Conservation (phyloP, 1,140 invertebrate species). For the Drosophila triauraria region DNA sequence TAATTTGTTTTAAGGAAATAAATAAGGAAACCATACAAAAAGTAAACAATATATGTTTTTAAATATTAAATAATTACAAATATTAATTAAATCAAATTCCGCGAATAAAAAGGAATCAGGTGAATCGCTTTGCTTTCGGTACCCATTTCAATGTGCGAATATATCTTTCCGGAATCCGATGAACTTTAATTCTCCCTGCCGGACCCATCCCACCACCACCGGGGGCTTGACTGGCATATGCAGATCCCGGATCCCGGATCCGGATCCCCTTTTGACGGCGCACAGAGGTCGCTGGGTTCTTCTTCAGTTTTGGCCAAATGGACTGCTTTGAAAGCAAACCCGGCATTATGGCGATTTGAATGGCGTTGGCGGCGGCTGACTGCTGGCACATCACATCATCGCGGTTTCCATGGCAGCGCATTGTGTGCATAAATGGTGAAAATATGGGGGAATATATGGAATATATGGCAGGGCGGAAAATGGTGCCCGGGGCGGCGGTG, state of each 20-base stretch:
- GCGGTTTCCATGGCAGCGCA: slow-evolving; percentile 26
- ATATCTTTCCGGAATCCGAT: background rate
- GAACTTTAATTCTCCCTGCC: slow-evolving; percentile 4
- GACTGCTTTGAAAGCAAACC: slow-evolving; percentile 18
- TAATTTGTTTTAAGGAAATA: too few relatives aligned
- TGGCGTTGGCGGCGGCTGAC: slow-evolving; percentile 23
- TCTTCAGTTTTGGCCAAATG: slow-evolving; percentile 32
- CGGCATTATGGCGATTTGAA: slow-evolving; percentile 24
- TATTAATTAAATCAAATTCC: too few relatives aligned
- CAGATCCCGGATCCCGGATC: background rate
- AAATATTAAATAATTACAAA: too few relatives aligned
- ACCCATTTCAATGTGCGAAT: too few relatives aligned
- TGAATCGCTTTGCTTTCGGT: too few relatives aligned
- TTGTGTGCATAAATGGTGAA: slow-evolving; percentile 19
- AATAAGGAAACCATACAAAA: too few relatives aligned
- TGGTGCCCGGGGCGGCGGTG: slow-evolving; percentile 3
- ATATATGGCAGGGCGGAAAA: background rate
- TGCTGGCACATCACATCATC: slow-evolving; percentile 3
- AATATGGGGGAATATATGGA: background rate
- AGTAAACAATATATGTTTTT: too few relatives aligned
- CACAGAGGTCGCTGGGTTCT: slow-evolving; percentile 7
- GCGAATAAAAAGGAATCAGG: too few relatives aligned
- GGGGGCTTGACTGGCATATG: slow-evolving; percentile 4
- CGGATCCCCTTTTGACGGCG: background rate
- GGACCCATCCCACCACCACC: too few relatives aligned